These are phyloP conservation scores for Macaca mulatta DNA, from an alignment of 2,113 vertebrate genomes.

Conservation along the genomic window DNA sequence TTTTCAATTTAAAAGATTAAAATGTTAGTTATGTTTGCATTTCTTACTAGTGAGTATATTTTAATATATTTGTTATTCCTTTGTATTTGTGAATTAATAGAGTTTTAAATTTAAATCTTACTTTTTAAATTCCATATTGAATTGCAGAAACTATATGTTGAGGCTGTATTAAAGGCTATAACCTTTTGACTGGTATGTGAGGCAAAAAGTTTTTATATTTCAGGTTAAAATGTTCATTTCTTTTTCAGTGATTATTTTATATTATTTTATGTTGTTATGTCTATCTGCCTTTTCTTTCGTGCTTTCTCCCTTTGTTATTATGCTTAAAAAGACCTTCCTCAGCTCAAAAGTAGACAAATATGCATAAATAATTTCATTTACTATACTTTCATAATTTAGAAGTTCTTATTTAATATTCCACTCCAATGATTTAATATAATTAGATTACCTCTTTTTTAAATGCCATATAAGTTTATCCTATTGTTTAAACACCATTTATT, in stretches of 20 bases:
- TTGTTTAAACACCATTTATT: background rate
- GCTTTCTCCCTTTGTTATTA: background rate
- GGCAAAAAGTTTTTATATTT: background rate
- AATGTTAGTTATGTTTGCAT: conserved; percentile 6
- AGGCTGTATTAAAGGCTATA: background rate
- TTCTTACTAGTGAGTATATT: background rate
- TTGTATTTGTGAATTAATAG: background rate
- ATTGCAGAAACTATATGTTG: background rate
- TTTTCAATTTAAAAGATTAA: background rate
- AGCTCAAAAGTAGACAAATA: background rate
- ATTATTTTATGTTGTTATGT: background rate
- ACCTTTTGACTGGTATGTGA: background rate
- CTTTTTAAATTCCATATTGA: background rate
- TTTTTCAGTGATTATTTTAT: background rate
- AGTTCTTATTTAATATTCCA: background rate
- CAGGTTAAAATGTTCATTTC: conserved; percentile 29
- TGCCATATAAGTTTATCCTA: background rate
- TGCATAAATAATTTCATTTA: background rate
- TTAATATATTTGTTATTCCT: background rate
- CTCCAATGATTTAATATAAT: background rate
- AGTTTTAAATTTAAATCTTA: background rate
- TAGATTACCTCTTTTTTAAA: background rate
- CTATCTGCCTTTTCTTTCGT: background rate
- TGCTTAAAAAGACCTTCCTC: background rate
- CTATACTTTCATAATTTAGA: background rate